Percentiles rank a stretch among this genome's conserved stretches.
phyloP scores from a whole-genome alignment of 2,113 vertebrate species.

The Gopherus evgoodei region DNA sequence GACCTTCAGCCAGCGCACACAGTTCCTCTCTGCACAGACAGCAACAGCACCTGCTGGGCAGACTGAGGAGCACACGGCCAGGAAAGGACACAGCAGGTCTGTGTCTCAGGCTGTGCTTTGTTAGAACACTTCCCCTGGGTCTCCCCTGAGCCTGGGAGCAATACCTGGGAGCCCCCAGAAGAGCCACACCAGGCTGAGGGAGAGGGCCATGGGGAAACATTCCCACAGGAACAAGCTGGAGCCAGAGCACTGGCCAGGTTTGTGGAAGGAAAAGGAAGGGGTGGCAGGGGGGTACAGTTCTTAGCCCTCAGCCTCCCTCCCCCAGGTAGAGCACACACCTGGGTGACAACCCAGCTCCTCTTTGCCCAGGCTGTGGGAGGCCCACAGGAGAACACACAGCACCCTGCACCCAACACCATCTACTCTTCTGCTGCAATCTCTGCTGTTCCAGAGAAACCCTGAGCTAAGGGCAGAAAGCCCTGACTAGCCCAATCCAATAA shows the following conservation, averaged over 20 bases:
- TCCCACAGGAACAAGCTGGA: not conserved
- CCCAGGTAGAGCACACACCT: too few relatives aligned
- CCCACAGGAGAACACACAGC: fast-evolving
- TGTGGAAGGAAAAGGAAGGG: not conserved
- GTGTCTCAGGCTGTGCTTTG: not conserved
- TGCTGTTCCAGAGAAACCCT: not conserved
- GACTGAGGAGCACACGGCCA: too few relatives aligned
- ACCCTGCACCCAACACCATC: fast-evolving
- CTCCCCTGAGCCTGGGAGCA: too few relatives aligned
- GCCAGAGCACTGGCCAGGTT: too few relatives aligned
- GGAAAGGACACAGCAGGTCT: not conserved
- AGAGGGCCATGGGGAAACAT: not conserved
- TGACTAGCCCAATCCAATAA: fast-evolving
- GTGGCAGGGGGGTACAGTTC: too few relatives aligned
- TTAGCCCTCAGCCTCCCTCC: not conserved
- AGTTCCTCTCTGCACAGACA: not conserved
- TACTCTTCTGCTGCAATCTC: not conserved
- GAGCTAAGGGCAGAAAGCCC: fast-evolving
- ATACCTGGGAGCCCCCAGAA: not conserved
- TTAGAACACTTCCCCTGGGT: too few relatives aligned
- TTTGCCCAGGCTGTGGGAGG: not conserved
- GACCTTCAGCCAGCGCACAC: too few relatives aligned
- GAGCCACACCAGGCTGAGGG: not conserved
- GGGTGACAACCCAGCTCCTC: not conserved
- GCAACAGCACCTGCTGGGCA: too few relatives aligned